These are phyloP conservation scores for Arge pagana DNA, from an alignment of 2,888 invertebrate genomes.

Conservation along the genomic window DNA sequence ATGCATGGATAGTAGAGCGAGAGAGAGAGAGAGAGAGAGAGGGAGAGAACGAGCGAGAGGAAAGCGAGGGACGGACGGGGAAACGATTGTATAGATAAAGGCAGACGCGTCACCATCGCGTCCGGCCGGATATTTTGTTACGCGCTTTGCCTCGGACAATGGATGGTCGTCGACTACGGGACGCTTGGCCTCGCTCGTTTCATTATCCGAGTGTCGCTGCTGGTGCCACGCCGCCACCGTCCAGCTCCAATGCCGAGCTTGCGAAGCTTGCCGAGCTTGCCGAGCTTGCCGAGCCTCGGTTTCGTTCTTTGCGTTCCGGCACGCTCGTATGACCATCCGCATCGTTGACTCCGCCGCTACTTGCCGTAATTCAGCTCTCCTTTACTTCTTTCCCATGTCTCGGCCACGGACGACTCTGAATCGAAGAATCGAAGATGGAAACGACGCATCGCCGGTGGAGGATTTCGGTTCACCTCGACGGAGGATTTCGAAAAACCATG, in stretches of 20 bases:
- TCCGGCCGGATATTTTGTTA: slow-evolving; percentile 25
- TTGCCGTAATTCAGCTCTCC: no score
- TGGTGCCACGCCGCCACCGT: background rate
- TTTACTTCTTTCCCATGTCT: no score
- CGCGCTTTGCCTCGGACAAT: slow-evolving; percentile 23
- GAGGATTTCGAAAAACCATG: no score
- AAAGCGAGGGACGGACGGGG: no score
- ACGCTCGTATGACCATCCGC: no score
- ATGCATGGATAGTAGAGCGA: background rate
- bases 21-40: slow-evolving; percentile 1
- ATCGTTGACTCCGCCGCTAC: no score
- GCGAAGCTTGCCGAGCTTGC: background rate
- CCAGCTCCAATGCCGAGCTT: background rate
- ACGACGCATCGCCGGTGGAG: no score
- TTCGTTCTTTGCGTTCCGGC: background rate
- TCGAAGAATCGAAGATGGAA: no score
- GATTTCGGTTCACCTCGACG: no score
- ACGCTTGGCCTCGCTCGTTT: slow-evolving; percentile 9
- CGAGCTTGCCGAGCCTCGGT: background rate
- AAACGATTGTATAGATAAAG: no score
- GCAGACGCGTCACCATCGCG: slow-evolving; percentile 6
- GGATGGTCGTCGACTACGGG: background rate
- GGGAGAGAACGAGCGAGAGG: background rate
- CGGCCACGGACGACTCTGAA: no score
- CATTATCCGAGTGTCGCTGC: background rate